Base-by-base conservation (phyloP, 1,140 invertebrate genomes). In the Hirudo medicinalis region DNA sequence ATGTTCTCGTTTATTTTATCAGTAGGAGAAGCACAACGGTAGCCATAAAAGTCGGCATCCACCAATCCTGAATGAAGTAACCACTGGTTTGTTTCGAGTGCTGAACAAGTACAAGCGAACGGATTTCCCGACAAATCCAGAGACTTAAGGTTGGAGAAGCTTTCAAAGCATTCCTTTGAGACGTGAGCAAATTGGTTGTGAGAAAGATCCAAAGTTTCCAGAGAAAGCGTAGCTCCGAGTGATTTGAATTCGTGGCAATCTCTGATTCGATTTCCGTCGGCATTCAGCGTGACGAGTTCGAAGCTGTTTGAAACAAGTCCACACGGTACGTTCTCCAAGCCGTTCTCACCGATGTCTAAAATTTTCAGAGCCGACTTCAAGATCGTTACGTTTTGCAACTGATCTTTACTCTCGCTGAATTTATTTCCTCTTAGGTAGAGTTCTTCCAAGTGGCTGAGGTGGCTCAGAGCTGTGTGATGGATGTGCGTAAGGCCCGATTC, bases 381-480 rank as follows among this genome's bases (percentile, higher is more conserved):
- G 8, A 63, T 25, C 22, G 29, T 25, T 13, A 63, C 29, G 22
- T 63, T 63, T n/a, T 22, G 22, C 15, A 32, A 13, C 29, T 63
- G 57, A 11, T 32, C 57, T 25, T 63, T 32, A 22, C 57, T 63
- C 22, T 63, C 57, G 29, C 57, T 32, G 22, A 63, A 63, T 63
- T 63, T 63, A 32, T 63, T 63, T 6, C 29, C 29, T 22, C 57
- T 22, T 63, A 63, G 15, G 29, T 63, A 63, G 8, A 63, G 29
- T 63, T 63, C 57, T 63, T 63, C 57, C 57, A 63, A 63, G 17
- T 63, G 22, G 20, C 29, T n/a, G 22, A 63, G 57, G 29, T 63
- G 57, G 29, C 29, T 63, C 22, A 63, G 29, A 63, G 29, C 57
- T 13, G 57, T 25, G 29, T 63, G 57, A 11, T 63, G 57, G 29